Evolutionary conservation across 2,888 invertebrate genomes (phyloP).

Genomic region (Ophion costatus): DNA sequence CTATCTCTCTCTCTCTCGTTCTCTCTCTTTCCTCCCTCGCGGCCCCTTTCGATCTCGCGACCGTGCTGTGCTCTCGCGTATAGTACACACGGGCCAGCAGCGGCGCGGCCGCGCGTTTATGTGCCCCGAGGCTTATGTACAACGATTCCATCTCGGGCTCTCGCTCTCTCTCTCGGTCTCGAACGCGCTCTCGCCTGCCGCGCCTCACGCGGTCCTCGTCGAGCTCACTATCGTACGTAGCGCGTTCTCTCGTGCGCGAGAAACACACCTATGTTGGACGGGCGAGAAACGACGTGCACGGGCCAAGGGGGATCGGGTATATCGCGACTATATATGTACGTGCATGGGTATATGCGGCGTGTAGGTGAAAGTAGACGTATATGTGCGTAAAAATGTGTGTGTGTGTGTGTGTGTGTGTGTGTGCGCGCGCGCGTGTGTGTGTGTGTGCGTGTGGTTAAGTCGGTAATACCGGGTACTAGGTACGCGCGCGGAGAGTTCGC

Average conservation of each 20-base stretch:
- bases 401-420: conserved; percentile 17
- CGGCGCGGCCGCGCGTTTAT: conserved; percentile 61
- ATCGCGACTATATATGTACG: conserved; percentile 30
- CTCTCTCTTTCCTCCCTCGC: conserved; percentile 41
- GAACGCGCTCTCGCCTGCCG: conserved; percentile 5
- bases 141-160: conserved; percentile 46
- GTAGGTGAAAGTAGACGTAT: too few species aligned
- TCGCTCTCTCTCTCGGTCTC: conserved; percentile 24
- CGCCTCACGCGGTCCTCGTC: conserved; percentile 11
- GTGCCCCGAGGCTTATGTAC: conserved; percentile 67
- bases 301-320: conserved; percentile 47
- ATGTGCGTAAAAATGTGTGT: conserved; percentile 34
- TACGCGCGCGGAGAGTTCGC: conserved; percentile 75
- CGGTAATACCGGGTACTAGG: conserved; percentile 81
- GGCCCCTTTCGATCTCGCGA: conserved; percentile 65
- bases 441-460: conserved; percentile 65
- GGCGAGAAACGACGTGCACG: conserved; percentile 59
- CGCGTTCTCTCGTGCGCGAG: conserved; percentile 57
- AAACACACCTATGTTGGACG: conserved; percentile 65
- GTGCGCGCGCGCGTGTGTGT: conserved; percentile 74
- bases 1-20: conserved; percentile 13
- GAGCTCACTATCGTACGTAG: conserved; percentile 22
- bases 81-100: conserved; percentile 48
- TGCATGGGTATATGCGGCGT: not conserved
- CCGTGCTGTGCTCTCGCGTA: conserved; percentile 61